These are phyloP conservation scores for Polydrusus pterygomalis DNA, from an alignment of 2,888 invertebrate species.

Conservation along the genomic window DNA sequence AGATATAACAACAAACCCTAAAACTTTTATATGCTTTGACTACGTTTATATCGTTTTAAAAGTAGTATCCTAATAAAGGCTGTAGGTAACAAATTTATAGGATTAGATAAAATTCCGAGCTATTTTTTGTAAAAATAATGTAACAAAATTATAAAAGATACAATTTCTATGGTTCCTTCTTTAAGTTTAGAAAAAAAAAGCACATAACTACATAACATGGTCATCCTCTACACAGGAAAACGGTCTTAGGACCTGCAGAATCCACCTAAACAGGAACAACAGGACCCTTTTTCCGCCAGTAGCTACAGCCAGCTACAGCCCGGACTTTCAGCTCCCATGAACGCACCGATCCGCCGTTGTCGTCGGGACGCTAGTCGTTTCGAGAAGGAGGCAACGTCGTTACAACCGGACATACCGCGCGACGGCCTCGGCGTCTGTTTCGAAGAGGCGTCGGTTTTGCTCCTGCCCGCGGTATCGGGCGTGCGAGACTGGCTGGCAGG, in stretches of 20 bases:
- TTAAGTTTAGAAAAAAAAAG: not conserved
- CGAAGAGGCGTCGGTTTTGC: conserved; percentile 32
- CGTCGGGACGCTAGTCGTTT: conserved; percentile 10
- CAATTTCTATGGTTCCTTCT: too few relatives aligned
- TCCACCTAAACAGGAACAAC: conserved; percentile 21
- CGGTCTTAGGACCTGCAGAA: conserved; percentile 20
- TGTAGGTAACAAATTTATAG: too few relatives aligned
- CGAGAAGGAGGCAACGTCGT: conserved; percentile 26
- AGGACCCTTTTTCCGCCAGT: conserved; percentile 34
- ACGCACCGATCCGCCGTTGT: conserved; percentile 23
- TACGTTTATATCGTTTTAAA: too few relatives aligned
- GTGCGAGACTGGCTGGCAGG: conserved; percentile 47
- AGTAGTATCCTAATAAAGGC: too few relatives aligned
- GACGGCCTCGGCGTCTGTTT: conserved; percentile 31
- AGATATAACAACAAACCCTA: not conserved
- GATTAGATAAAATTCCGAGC: too few relatives aligned
- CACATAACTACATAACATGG: not conserved
- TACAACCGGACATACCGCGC: conserved; percentile 30
- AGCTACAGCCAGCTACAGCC: conserved; percentile 20
- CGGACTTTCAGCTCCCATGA: conserved; percentile 46
- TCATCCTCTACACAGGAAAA: not conserved
- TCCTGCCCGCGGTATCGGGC: conserved; percentile 34
- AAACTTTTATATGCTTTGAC: too few relatives aligned
- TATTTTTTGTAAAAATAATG: too few relatives aligned
- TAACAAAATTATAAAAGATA: too few relatives aligned